Evolutionary conservation across 2,113 vertebrate species (phyloP).

Genomic region (Raja brachyura): DNA sequence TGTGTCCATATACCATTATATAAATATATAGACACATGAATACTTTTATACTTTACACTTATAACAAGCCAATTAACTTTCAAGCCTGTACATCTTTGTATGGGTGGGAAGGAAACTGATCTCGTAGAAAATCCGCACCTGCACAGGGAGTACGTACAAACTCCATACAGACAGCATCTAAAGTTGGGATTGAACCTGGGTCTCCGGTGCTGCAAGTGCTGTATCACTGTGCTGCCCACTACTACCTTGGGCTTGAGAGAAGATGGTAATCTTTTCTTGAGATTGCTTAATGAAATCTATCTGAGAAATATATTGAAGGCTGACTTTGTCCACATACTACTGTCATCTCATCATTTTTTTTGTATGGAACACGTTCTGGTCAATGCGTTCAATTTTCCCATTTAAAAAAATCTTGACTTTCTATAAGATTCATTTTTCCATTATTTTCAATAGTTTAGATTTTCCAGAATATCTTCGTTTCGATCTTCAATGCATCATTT

Average conservation of each 20-base stretch:
- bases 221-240: too few relatives aligned
- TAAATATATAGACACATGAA: too few relatives aligned
- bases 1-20: too few relatives aligned
- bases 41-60: too few relatives aligned
- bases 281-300: not conserved
- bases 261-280: not conserved
- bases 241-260: not conserved
- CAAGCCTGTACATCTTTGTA: too few relatives aligned
- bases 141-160: too few relatives aligned
- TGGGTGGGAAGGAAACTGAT: too few relatives aligned
- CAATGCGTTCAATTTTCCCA: not conserved
- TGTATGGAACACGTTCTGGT: not conserved
- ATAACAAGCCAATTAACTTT: too few relatives aligned
- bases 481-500: not conserved
- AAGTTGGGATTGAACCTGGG: too few relatives aligned
- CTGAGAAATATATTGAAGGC: not conserved
- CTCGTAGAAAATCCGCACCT: too few relatives aligned
- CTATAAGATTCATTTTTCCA: not conserved
- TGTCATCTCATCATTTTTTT: not conserved
- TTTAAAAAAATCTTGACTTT: not conserved
- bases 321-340: not conserved
- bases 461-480: not conserved
- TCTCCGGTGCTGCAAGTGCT: too few relatives aligned
- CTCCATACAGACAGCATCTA: too few relatives aligned
- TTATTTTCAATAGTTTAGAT: not conserved